Conservation (phyloP, 1,140 invertebrate species). For the Octopus bimaculoides region DNA sequence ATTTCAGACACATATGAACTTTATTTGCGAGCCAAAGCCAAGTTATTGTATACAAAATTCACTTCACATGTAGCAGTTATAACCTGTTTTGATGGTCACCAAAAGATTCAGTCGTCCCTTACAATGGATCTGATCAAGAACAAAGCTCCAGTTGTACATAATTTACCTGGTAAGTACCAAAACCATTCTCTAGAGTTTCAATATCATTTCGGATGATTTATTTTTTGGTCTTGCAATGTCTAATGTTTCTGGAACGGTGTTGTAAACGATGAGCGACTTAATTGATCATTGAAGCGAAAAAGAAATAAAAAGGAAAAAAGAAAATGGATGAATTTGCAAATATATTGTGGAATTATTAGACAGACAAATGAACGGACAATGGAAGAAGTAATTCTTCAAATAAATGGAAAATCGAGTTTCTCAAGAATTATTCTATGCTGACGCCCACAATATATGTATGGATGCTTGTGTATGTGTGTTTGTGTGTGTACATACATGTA, state of each 20-base stretch:
- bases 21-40: neutral
- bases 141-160: neutral
- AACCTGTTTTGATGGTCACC: neutral
- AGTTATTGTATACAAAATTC: neutral
- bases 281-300: too few relatives aligned
- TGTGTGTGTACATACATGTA: slow-evolving; percentile 1
- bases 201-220: too few relatives aligned
- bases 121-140: neutral
- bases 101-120: neutral
- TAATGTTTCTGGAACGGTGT: too few relatives aligned
- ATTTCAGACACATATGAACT: slow-evolving; percentile 6
- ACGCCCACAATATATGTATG: neutral
- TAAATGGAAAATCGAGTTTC: too few relatives aligned
- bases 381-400: too few relatives aligned
- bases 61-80: neutral
- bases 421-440: too few relatives aligned
- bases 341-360: too few relatives aligned
- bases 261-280: too few relatives aligned
- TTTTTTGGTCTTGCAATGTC: too few relatives aligned
- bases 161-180: slow-evolving; percentile 8
- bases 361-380: too few relatives aligned
- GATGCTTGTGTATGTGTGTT: neutral
- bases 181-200: neutral
- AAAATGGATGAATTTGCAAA: too few relatives aligned
- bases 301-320: too few relatives aligned